Evolutionary conservation across 2,888 invertebrate species (phyloP).

Genomic region (Macaria liturata): DNA sequence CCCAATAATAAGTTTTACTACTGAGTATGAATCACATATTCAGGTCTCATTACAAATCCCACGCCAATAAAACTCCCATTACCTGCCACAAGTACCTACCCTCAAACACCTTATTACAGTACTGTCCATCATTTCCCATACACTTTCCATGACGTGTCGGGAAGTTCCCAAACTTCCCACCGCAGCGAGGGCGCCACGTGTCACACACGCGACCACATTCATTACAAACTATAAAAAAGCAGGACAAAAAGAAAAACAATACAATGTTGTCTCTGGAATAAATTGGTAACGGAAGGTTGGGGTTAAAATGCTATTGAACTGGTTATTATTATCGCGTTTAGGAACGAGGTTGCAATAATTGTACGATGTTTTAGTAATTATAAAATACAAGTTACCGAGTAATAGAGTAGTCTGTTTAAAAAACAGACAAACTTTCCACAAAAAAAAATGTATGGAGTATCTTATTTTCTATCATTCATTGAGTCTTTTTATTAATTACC

Average conservation of each 20-base stretch:
- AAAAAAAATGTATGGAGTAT: too few species aligned
- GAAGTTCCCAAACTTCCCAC: constrained; percentile 65
- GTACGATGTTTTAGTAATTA: neutral
- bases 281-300: constrained; percentile 68
- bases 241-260: constrained; percentile 74
- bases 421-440: too few species aligned
- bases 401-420: too few species aligned
- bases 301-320: constrained; percentile 80
- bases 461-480: too few species aligned
- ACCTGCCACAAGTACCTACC: constrained; percentile 24
- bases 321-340: constrained; percentile 66
- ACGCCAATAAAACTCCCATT: constrained; percentile 26
- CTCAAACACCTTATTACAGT: constrained; percentile 18
- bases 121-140: constrained; percentile 59
- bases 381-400: too few species aligned
- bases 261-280: constrained; percentile 71
- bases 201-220: constrained; percentile 59
- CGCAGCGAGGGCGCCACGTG: constrained; percentile 58
- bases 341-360: neutral
- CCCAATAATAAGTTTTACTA: too few species aligned
- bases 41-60: too few species aligned
- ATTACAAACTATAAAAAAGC: constrained; percentile 73
- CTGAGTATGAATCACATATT: too few species aligned
- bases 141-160: constrained; percentile 58
- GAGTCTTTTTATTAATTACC: too few species aligned